These are phyloP conservation scores for Cataglyphis cursor DNA, from an alignment of 2,888 invertebrate genomes.

Conservation along the genomic window DNA sequence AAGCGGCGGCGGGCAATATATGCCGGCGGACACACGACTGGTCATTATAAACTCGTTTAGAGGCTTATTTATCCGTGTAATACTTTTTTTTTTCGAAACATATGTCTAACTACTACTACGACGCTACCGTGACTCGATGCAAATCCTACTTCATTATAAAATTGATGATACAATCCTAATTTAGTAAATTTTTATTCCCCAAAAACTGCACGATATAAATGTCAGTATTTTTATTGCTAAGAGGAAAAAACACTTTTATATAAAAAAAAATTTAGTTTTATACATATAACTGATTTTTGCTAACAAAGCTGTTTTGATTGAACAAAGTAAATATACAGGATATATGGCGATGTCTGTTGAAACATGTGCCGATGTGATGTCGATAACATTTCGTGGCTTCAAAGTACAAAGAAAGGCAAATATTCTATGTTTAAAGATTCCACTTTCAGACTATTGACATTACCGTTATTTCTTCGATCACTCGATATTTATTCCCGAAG, in stretches of 20 bases:
- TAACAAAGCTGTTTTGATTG: not conserved
- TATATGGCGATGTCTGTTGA: not conserved
- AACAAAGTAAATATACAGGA: not conserved
- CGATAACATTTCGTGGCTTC: not conserved
- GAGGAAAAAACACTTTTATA: not conserved
- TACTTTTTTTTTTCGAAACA: conserved; percentile 24
- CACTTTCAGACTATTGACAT: conserved; percentile 13
- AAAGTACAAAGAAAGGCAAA: not conserved
- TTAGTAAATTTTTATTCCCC: not conserved
- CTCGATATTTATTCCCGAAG: conserved; percentile 26
- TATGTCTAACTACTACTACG: not conserved
- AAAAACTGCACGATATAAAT: not conserved
- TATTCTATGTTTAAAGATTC: conserved; percentile 30
- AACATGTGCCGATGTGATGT: not conserved
- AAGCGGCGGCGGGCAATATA: conserved; percentile 26
- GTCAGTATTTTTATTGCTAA: not conserved
- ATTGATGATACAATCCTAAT: conserved; percentile 14
- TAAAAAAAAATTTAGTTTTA: not conserved
- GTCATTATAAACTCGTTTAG: conserved; percentile 55
- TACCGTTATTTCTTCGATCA: conserved; percentile 43
- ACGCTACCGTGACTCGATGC: conserved; percentile 4
- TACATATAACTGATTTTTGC: not conserved
- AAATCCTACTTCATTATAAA: conserved; percentile 1
- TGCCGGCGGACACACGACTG: conserved; percentile 32
- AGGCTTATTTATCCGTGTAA: conserved; percentile 41